Conservation (phyloP, 1,140 invertebrate genomes). For the Drosophila seguyi region DNA sequence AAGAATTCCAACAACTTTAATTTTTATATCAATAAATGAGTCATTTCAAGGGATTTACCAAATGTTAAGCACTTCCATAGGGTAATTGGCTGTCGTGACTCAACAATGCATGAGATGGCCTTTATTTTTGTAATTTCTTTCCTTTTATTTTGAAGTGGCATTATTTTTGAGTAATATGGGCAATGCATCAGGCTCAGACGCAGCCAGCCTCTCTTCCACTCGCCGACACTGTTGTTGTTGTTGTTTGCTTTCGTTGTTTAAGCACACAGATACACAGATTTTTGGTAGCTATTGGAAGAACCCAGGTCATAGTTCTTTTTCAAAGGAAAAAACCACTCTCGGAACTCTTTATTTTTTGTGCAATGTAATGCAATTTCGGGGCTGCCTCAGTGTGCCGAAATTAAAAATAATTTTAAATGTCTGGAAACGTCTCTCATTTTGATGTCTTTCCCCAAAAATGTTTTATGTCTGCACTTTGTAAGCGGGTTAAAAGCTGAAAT, state of each 20-base stretch:
- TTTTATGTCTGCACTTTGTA: constrained; percentile 48
- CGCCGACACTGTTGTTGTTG: constrained; percentile 35
- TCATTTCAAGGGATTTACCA: too few species aligned
- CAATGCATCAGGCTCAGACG: constrained; percentile 75
- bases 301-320: constrained; percentile 32
- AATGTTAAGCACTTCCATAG: background rate
- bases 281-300: constrained; percentile 64
- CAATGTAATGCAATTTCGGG: constrained; percentile 40
- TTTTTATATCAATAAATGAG: too few species aligned
- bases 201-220: constrained; percentile 6
- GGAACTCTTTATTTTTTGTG: background rate
- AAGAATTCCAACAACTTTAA: too few species aligned
- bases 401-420: constrained; percentile 49
- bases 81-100: constrained; percentile 1
- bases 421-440: constrained; percentile 37
- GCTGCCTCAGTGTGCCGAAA: constrained; percentile 3
- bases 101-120: background rate
- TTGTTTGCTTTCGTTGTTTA: constrained; percentile 47
- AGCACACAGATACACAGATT: constrained; percentile 43
- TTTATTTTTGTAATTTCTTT: constrained; percentile 16
- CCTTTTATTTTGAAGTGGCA: constrained; percentile 21
- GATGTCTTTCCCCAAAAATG: constrained; percentile 44
- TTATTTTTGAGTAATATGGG: constrained; percentile 77
- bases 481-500: constrained; percentile 27
- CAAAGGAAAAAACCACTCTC: constrained; percentile 26